phyloP scores from a whole-genome alignment of 2,797 vertebrate species.

The Clarias pachynema region DNA sequence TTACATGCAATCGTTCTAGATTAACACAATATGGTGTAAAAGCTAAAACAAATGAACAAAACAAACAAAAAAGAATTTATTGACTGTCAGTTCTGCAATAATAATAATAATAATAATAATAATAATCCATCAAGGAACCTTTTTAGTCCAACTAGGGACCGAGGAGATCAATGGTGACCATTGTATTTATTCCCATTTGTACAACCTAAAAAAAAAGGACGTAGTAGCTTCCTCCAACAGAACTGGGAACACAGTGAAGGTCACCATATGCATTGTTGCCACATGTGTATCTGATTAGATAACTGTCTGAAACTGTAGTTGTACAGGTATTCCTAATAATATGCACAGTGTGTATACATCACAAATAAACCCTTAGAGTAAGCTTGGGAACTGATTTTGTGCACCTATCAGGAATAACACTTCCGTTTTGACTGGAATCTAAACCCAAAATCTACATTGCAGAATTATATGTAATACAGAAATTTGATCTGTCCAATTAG shows the following conservation, averaged over 20 bases:
- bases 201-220: background rate
- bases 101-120: too few species aligned
- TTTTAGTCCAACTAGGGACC: too few species aligned
- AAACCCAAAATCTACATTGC: background rate
- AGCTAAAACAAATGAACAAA: too few species aligned
- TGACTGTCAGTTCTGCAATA: too few species aligned
- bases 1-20: background rate
- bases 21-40: too few species aligned
- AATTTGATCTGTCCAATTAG: too few species aligned
- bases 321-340: background rate
- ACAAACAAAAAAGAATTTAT: too few species aligned
- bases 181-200: too few species aligned
- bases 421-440: background rate
- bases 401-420: background rate
- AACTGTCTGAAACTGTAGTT: background rate
- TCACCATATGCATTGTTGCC: background rate
- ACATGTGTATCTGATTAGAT: background rate
- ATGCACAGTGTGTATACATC: background rate
- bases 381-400: too few species aligned
- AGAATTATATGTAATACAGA: too few species aligned
- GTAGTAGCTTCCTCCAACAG: background rate
- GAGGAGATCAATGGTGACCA: too few species aligned
- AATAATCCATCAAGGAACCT: too few species aligned
- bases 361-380: background rate
- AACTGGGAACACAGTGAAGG: background rate